Evolutionary conservation across 1,140 invertebrate genomes (phyloP).

Genomic region (Atopsyche davidsoni): DNA sequence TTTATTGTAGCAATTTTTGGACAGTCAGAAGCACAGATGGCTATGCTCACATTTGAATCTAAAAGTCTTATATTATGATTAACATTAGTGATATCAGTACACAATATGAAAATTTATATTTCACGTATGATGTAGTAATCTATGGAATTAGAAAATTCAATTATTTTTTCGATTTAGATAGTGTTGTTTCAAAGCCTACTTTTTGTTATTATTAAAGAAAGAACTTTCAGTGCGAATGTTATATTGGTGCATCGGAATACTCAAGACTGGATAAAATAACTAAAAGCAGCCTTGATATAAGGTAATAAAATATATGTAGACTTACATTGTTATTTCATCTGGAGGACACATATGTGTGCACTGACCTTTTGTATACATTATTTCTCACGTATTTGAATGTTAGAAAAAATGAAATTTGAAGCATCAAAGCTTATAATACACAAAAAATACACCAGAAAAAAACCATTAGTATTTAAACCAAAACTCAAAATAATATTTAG

Average conservation of each 20-base stretch:
- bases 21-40: too few relatives aligned
- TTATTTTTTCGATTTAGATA: neutral
- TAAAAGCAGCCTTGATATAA: neutral
- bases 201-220: neutral
- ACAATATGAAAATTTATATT: too few relatives aligned
- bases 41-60: neutral
- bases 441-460: too few relatives aligned
- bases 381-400: too few relatives aligned
- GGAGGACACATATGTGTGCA: conserved; percentile 22
- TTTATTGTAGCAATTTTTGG: too few relatives aligned
- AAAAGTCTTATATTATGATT: neutral
- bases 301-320: neutral
- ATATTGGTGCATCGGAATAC: neutral
- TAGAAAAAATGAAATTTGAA: too few relatives aligned
- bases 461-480: too few relatives aligned
- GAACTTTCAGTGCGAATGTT: neutral
- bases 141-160: conserved; percentile 2
- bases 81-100: too few relatives aligned
- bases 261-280: neutral
- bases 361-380: conserved; percentile 14
- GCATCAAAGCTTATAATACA: too few relatives aligned
- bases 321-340: conserved; percentile 18
- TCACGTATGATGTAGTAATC: neutral
- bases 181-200: neutral
- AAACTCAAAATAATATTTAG: too few relatives aligned